phyloP scores from a whole-genome alignment of 2,888 invertebrate genomes.

The Nephrotoma appendiculata region DNA sequence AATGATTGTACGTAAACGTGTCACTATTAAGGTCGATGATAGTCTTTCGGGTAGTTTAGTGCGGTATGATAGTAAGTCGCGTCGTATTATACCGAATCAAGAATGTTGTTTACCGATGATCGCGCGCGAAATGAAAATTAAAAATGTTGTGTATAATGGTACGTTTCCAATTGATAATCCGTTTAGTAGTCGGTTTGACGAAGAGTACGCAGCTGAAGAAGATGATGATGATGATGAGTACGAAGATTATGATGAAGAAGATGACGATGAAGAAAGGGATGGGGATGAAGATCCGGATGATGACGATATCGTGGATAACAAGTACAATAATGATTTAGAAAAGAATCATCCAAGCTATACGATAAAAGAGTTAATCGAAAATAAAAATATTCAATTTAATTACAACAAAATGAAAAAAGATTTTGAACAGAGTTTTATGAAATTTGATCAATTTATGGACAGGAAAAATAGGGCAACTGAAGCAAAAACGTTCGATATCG shows the following conservation, averaged over 20 bases:
- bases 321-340: constrained; percentile 1
- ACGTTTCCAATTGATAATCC: constrained; percentile 78
- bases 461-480: constrained; percentile 13
- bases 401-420: constrained; percentile 30
- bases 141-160: constrained; percentile 58
- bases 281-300: constrained; percentile 12
- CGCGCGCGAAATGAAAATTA: constrained; percentile 10
- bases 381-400: constrained; percentile 27
- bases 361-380: constrained; percentile 28
- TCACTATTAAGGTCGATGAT: not conserved
- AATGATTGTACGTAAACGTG: not conserved
- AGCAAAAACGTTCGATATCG: constrained; percentile 38
- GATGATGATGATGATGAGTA: constrained; percentile 13
- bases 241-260: constrained; percentile 18
- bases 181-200: constrained; percentile 18
- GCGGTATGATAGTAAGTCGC: not conserved
- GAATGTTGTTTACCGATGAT: not conserved
- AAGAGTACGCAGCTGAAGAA: constrained; percentile 4
- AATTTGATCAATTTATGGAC: constrained; percentile 27
- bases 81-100: not conserved
- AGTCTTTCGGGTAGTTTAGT: not conserved
- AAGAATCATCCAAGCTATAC: constrained; percentile 21
- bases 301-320: constrained; percentile 10
- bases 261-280: constrained; percentile 10
- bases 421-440: constrained; percentile 26